Evolutionary conservation across 1,140 invertebrate species (phyloP), one percentile per base, ranked within the genome.

Genomic region (Plectrocnemia conspersa): DNA sequence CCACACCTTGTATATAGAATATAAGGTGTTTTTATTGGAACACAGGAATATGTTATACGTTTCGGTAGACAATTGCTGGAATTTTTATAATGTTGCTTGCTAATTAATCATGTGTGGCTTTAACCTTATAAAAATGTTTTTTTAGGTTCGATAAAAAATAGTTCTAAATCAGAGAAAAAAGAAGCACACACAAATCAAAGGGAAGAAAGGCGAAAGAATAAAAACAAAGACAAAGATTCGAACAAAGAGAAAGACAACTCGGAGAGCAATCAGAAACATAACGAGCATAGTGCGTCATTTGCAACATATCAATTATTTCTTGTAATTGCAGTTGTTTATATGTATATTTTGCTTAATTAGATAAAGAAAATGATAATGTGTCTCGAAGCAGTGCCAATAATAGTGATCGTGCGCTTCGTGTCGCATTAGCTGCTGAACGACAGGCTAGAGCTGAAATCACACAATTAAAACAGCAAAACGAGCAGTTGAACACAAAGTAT

Each of bases 381-480:
- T 4, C 35, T 7, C 11, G 13, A 6, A 38, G 18, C 11, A 38
- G 10, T 44, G 10, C 41, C 21, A 67, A 68, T 21, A 68, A 66
- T 3, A 15, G 32, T n/a, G 23, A 63, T 0, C 60, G 68, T 1
- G 64, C 64, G 56, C 64, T 70, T 19, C 71, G 71, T 4, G 66
- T 73, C 13, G 65, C 75, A 41, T 73, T 79, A 13, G 77, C 79
- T 29, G 80, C 79, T 50, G 90, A 93, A 65, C 83, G 86, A 61
- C 81, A 82, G 64, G 77, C 82, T 24, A 84, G 85, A 66, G 79
- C 79, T 52, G 88, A 93, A 65, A 74, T 91, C 63, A 76, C 82
- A 54, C 82, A 87, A 61, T 75, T 91, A 36, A 85, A 89, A 60
- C 83, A 89, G 64, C 87, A 91, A 66, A 86, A 92, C 68, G 88